Base-by-base conservation (phyloP, 1,140 invertebrate genomes). In the Brachystomella parvula region DNA sequence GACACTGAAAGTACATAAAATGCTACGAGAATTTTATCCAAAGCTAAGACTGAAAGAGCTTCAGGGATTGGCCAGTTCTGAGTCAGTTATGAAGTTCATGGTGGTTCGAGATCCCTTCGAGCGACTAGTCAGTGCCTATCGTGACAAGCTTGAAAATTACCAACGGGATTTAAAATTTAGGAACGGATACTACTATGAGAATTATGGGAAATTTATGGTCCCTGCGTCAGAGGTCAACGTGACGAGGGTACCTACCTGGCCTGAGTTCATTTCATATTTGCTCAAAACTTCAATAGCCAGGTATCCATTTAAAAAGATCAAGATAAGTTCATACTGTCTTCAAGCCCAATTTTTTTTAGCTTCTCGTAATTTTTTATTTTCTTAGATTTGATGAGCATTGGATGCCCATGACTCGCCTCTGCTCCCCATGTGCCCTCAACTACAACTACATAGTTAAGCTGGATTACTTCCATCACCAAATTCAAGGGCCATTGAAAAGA, bases 91-190 rank as follows among this genome's bases (percentile, higher is more conserved):
- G 2, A 66, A 88, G 63, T 92, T 95, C 75, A 80, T 94, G 53
- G 92, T 96, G 71, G 90, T 90, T 0, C 81, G 93, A 63, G 89
- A 95, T 80, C 93, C 93, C 9, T 85, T 95, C 69, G 91, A 96
- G 76, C 81, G 93, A 74, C 80, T 95, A 35, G 82, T 94, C 49
- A 93, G 89, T 47, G 91, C 90, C 19, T 96, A 94, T 78, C 84
- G 90, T 72, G 91, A 93, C 75, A 94, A 94, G 79, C 83, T 94
- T 67, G 84, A 89, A 68, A 87, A 87, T 72, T 87, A 70, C 53
- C 15, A 72, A 24, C 35, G 71, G 9, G 71, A 72, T 62, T 56
- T 72, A 17, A 6, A 44, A 19, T 70, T 61, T 56, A 66, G 71
- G 35, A 64, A 72, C 58, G 71, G 71, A 47, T 72, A 66, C 33